Evolutionary conservation across 1,140 invertebrate species (phyloP).

Genomic region (Archegozetes longisetosus): DNA sequence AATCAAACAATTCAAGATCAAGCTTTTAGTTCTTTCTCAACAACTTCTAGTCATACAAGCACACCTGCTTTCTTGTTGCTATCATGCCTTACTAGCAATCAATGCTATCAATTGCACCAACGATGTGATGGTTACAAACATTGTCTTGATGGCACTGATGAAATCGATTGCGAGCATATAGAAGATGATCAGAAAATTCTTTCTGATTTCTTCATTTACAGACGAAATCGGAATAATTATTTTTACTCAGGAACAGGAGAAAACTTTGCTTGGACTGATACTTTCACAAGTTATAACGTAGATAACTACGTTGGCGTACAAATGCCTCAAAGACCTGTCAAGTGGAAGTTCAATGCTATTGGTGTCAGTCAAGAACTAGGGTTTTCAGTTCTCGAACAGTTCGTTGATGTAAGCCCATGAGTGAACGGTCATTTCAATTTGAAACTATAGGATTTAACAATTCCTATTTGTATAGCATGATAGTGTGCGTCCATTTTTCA

Average conservation of each 20-base stretch:
- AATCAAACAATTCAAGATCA: background rate
- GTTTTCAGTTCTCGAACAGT: slow-evolving; percentile 29
- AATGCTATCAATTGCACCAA: background rate
- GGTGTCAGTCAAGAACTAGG: slow-evolving; percentile 31
- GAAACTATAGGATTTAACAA: background rate
- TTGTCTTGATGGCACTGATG: background rate
- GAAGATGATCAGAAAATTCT: slow-evolving; percentile 21
- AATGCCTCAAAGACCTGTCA: background rate
- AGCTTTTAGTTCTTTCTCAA: background rate
- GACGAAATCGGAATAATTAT: slow-evolving; percentile 22
- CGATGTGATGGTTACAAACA: background rate
- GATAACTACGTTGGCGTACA: slow-evolving; percentile 27
- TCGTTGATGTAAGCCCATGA: slow-evolving; percentile 26
- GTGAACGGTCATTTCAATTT: background rate
- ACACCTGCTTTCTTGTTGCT: background rate
- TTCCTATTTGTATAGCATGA: slow-evolving; percentile 27
- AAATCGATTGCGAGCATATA: background rate
- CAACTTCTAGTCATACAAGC: background rate
- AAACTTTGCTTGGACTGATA: slow-evolving; percentile 33
- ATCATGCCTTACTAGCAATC: background rate
- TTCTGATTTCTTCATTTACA: slow-evolving; percentile 22
- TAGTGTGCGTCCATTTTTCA: slow-evolving; percentile 38
- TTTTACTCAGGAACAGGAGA: slow-evolving; percentile 31
- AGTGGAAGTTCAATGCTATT: slow-evolving; percentile 30
- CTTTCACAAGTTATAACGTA: slow-evolving; percentile 25